phyloP scores from a whole-genome alignment of 2,797 vertebrate species.

The Pangasius mekongensis region DNA sequence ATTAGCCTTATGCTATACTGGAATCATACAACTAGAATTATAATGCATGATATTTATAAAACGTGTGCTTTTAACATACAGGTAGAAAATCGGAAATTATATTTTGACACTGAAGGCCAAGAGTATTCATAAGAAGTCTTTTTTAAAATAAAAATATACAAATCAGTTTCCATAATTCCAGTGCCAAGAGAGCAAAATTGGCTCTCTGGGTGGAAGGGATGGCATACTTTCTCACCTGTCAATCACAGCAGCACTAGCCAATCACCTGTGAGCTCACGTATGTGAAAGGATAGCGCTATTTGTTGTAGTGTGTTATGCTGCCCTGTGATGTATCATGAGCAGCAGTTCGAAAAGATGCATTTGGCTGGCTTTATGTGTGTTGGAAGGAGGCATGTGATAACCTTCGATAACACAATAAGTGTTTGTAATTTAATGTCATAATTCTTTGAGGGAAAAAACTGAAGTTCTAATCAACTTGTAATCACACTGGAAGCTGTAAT shows the following conservation, averaged over 20 bases:
- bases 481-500: slow-evolving; percentile 1
- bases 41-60: not conserved
- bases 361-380: not conserved
- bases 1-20: not conserved
- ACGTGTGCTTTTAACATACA: not conserved
- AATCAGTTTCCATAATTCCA: not conserved
- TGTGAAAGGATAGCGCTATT: not conserved
- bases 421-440: not conserved
- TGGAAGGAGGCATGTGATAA: not conserved
- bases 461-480: not conserved
- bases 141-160: not conserved
- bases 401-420: not conserved
- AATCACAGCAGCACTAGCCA: not conserved
- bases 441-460: not conserved
- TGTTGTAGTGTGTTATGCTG: not conserved
- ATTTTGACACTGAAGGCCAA: not conserved
- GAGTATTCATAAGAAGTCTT: not conserved
- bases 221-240: not conserved
- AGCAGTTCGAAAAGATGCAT: not conserved
- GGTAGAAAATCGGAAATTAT: not conserved
- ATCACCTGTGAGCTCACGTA: not conserved
- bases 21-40: not conserved
- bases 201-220: not conserved
- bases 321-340: not conserved
- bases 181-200: not conserved